Evolutionary conservation across 2,113 vertebrate species (phyloP).

Genomic region (Parus major): DNA sequence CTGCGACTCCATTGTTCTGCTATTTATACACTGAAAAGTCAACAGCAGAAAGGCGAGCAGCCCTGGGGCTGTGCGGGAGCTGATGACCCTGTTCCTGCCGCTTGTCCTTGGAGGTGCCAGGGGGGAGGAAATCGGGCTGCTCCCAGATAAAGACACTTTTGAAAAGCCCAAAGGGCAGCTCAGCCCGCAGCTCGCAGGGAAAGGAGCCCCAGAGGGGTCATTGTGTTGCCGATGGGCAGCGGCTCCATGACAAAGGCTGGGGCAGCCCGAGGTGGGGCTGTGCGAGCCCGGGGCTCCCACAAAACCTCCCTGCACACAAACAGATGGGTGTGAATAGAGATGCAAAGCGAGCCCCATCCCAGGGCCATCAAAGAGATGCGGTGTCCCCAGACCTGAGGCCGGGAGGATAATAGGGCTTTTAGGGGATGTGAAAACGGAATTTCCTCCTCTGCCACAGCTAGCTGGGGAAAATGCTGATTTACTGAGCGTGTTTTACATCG

Average conservation of each 20-base stretch:
- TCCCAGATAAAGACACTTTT: conserved; percentile 13
- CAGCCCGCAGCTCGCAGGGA: background rate
- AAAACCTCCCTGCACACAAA: background rate
- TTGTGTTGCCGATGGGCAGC: background rate
- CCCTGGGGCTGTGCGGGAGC: background rate
- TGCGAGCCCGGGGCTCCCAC: background rate
- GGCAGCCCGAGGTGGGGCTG: background rate
- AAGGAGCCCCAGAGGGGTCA: background rate
- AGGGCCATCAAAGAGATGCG: background rate
- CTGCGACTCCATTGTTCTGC: background rate
- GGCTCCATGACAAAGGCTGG: background rate
- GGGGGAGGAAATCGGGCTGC: background rate
- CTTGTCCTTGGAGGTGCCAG: background rate
- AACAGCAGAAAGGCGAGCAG: background rate
- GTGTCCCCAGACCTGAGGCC: background rate
- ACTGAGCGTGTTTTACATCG: accelerated
- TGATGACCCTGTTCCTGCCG: background rate
- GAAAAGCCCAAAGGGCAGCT: background rate
- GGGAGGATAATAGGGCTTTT: background rate
- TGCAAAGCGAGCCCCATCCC: background rate
- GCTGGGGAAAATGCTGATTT: background rate
- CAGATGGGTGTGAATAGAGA: background rate
- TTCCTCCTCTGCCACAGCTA: background rate
- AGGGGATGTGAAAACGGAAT: background rate
- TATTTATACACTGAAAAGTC: conserved; percentile 33